Evolutionary conservation across 2,797 vertebrate species (phyloP).

Genomic region (Phataginus tricuspis): DNA sequence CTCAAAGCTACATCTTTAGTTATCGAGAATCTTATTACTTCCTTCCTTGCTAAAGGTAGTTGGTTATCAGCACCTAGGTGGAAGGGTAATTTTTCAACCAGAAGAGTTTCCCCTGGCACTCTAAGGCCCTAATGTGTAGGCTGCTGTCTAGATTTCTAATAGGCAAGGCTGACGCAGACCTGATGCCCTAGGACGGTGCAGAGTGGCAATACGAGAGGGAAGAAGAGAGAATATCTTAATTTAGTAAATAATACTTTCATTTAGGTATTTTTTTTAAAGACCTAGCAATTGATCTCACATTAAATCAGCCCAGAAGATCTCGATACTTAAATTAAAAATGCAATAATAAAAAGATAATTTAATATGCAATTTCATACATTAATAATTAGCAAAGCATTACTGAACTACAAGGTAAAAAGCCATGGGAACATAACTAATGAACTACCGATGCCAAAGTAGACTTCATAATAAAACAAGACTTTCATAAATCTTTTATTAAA

Average conservation of each 20-base stretch:
- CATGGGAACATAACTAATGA: constrained; percentile 70
- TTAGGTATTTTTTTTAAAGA: constrained; percentile 27
- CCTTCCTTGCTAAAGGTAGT: background rate
- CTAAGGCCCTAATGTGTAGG: accelerated
- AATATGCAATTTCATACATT: constrained; percentile 75
- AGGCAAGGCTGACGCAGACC: background rate
- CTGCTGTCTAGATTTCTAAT: background rate
- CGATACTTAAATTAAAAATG: constrained; percentile 74
- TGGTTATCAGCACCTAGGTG: background rate
- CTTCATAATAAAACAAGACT: constrained; percentile 64
- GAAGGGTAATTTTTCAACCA: background rate
- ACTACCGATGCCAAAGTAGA: constrained; percentile 51
- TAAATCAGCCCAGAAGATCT: constrained; percentile 53
- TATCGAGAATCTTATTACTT: background rate
- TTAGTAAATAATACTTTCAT: background rate
- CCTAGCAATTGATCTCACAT: constrained; percentile 45
- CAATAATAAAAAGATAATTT: constrained; percentile 75
- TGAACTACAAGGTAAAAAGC: constrained; percentile 71
- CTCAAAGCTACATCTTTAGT: background rate
- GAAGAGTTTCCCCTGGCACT: background rate
- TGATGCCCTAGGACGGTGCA: background rate
- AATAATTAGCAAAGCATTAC: constrained; percentile 76
- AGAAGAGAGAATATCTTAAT: background rate
- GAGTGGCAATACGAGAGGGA: background rate
- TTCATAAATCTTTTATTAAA: constrained; percentile 81